Base-by-base conservation (phyloP, 1,140 invertebrate genomes). In the Acromyrmex charruanus region DNA sequence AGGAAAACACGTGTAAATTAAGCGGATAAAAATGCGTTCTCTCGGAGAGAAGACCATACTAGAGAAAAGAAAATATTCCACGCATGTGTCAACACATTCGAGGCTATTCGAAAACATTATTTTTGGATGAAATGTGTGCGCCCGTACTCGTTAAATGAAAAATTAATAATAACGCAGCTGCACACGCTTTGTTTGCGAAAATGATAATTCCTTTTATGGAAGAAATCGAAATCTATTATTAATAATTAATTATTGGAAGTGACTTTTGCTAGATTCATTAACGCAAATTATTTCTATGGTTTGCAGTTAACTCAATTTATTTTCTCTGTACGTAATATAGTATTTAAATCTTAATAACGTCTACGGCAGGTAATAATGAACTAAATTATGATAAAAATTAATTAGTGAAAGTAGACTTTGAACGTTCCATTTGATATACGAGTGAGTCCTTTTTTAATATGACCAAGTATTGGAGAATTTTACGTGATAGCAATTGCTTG, bases 401-500 rank as follows among this genome's bases (percentile, higher is more conserved):
- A 21, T 35, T 35, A 58, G 25, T 74, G 28, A 55, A 55, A 58
- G 9, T 0, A 2, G 5, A 51, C 31, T 18, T 55, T 35, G 21
- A 31, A 55, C 1, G 35, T 58, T 74, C 18, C 28, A 10, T 12
- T 35, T 21, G n/a, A 9, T 18, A 28, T 25, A 59, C 3, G 53
- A 39, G 12, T 61, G 28, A 44, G 44, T 55, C 4, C 16, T 58
- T 35, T 31, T 31, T 31, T 31, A 21, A 58, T 35, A 35, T 74
- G 51, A 72, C 51, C 28, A 72, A 72, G 10, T 31, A 72, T 72
- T n/a, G 18, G 51, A 0, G 68, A 55, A 72, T 72, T 72, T 72
- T n/a, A 55, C 18, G 18, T 12, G 51, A 55, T 12, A 68, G n/a
- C 35, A 44, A 68, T 39, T 44, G 35, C 28, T 18, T 28, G 16